A percentile compares a stretch with the other conserved stretches of the same genome.
These are phyloP conservation scores for Amblyraja radiata DNA, from an alignment of 2,797 vertebrate species.

Conservation along the genomic window DNA sequence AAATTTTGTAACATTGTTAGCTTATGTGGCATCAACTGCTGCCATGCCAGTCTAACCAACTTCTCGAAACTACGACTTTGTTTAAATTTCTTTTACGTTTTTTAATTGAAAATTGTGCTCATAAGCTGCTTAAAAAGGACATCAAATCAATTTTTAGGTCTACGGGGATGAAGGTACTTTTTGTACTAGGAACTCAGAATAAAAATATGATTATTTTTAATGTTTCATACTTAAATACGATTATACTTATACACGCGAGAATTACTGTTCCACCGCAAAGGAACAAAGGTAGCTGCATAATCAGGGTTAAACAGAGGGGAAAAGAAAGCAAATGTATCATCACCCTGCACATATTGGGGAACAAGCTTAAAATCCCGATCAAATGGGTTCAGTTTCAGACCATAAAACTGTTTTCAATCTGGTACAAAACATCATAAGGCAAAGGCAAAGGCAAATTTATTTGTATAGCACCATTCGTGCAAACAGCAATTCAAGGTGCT, in stretches of 20 bases:
- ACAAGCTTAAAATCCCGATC: neutral
- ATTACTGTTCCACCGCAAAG: neutral
- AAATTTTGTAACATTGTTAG: no score
- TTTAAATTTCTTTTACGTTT: neutral
- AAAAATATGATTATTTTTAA: conserved; percentile 1
- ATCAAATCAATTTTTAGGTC: neutral
- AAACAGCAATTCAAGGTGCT: no score
- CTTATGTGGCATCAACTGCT: neutral
- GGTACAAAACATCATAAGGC: neutral
- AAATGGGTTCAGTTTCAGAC: neutral
- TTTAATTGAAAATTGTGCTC: neutral
- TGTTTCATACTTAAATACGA: neutral
- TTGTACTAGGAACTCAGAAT: neutral
- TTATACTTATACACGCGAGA: neutral
- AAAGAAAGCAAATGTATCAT: neutral
- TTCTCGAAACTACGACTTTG: no score
- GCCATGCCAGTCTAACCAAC: neutral
- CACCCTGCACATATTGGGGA: neutral
- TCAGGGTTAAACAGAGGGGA: neutral
- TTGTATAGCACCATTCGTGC: no score
- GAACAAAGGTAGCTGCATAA: neutral
- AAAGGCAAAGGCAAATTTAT: no score
- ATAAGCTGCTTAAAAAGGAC: no score
- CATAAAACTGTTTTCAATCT: neutral
- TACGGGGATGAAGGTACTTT: neutral